Evolutionary conservation across 2,888 invertebrate species (phyloP).

Genomic region (Lepeophtheirus nordmannii): DNA sequence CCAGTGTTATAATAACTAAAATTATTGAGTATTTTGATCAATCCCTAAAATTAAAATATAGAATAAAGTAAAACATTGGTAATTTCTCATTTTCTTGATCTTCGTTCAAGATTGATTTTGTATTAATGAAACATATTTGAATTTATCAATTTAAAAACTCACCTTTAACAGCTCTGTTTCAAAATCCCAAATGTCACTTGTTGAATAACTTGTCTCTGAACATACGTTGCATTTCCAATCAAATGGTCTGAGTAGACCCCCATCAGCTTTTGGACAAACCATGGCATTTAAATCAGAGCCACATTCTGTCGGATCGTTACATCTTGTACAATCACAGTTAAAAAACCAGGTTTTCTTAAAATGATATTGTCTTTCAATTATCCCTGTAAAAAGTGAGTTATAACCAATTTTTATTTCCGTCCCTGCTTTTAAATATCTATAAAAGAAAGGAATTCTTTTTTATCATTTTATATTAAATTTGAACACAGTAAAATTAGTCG

Average conservation of each 20-base stretch:
- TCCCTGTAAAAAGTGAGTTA: constrained; percentile 1
- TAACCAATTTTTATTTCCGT: background rate
- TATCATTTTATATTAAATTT: too few species aligned
- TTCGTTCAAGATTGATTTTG: too few species aligned
- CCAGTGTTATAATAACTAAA: too few species aligned
- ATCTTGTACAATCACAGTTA: background rate
- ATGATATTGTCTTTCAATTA: background rate
- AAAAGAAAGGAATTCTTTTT: background rate
- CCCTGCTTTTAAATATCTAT: background rate
- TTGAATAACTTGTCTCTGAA: background rate
- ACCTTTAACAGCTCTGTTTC: background rate
- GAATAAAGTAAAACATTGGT: too few species aligned
- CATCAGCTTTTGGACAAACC: background rate
- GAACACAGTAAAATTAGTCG: background rate
- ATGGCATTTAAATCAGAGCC: background rate
- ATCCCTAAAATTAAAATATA: too few species aligned
- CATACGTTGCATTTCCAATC: background rate
- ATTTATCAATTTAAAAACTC: background rate
- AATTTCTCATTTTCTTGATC: too few species aligned
- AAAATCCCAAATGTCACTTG: background rate
- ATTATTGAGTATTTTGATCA: too few species aligned
- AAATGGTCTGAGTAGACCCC: background rate
- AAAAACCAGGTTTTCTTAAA: constrained; percentile 4
- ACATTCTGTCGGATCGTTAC: background rate
- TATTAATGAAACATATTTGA: too few species aligned